These are phyloP conservation scores for Poecilia picta DNA, from an alignment of 2,797 vertebrate genomes.

Conservation along the genomic window DNA sequence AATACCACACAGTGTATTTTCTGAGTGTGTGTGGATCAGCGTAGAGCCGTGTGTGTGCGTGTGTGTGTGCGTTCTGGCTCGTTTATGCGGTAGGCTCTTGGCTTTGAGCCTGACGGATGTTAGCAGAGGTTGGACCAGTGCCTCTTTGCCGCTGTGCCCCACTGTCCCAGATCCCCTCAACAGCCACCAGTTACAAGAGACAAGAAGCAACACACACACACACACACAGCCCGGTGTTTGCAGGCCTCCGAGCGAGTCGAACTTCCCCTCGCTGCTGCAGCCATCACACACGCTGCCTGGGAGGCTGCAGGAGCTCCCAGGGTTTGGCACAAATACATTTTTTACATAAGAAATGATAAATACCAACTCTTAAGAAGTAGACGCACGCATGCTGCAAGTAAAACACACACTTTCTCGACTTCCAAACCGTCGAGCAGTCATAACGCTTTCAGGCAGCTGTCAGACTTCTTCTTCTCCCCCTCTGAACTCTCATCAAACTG, in stretches of 20 bases:
- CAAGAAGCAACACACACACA: conserved; percentile 14
- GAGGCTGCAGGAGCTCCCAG: conserved; percentile 52
- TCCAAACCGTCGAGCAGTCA: conserved; percentile 29
- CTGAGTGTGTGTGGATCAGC: neutral
- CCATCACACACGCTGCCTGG: conserved; percentile 61
- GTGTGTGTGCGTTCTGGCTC: conserved; percentile 11
- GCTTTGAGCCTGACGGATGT: conserved; percentile 62
- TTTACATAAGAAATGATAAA: conserved; percentile 30
- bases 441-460: conserved; percentile 46
- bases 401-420: conserved; percentile 12
- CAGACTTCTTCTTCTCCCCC: conserved; percentile 38
- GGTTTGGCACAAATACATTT: conserved; percentile 39
- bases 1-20: conserved; percentile 11
- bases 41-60: neutral
- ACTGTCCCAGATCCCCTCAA: conserved; percentile 50
- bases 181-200: conserved; percentile 51
- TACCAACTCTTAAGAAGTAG: conserved; percentile 21
- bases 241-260: conserved; percentile 33
- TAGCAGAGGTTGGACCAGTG: conserved; percentile 59
- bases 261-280: conserved; percentile 62
- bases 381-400: conserved; percentile 5
- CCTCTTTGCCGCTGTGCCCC: conserved; percentile 47
- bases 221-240: no score
- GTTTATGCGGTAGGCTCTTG: conserved; percentile 44
- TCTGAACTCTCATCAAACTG: conserved; percentile 31